These are phyloP conservation scores for Galleria mellonella DNA, from an alignment of 1,140 invertebrate genomes.

Conservation along the genomic window DNA sequence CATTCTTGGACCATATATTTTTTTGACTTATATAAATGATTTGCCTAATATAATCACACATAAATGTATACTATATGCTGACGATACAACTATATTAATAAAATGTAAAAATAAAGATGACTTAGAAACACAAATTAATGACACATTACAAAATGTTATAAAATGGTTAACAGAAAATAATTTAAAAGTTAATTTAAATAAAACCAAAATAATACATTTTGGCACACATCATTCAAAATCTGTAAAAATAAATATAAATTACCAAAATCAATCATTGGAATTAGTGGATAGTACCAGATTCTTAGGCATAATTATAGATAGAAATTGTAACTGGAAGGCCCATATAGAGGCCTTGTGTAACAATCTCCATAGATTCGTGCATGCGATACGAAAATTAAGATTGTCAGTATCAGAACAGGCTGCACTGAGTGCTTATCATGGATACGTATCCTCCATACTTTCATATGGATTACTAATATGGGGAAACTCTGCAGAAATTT, in stretches of 20 bases:
- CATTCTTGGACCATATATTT: neutral
- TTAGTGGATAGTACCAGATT: neutral
- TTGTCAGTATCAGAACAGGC: neutral
- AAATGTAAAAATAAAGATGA: neutral
- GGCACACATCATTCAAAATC: neutral
- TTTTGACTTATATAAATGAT: slow-evolving; percentile 3
- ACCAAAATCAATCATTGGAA: too few species aligned
- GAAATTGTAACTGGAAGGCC: neutral
- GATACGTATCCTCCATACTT: slow-evolving; percentile 9
- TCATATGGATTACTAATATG: slow-evolving; percentile 10
- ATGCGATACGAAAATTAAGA: neutral
- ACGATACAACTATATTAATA: slow-evolving; percentile 2
- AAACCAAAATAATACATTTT: slow-evolving; percentile 5
- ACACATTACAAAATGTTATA: neutral
- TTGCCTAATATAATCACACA: neutral
- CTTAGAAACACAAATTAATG: neutral
- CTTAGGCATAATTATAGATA: neutral
- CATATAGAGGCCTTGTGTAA: neutral
- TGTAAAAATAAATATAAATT: too few species aligned
- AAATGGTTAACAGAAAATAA: slow-evolving; percentile 3
- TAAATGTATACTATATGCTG: slow-evolving; percentile 3
- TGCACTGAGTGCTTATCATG: slow-evolving; percentile 4
- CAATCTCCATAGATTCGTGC: neutral
- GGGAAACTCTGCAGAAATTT: slow-evolving; percentile 6
- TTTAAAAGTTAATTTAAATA: slow-evolving; percentile 4